Conservation (phyloP, 2,888 invertebrate genomes). For the Eristalinus sepulchralis region DNA sequence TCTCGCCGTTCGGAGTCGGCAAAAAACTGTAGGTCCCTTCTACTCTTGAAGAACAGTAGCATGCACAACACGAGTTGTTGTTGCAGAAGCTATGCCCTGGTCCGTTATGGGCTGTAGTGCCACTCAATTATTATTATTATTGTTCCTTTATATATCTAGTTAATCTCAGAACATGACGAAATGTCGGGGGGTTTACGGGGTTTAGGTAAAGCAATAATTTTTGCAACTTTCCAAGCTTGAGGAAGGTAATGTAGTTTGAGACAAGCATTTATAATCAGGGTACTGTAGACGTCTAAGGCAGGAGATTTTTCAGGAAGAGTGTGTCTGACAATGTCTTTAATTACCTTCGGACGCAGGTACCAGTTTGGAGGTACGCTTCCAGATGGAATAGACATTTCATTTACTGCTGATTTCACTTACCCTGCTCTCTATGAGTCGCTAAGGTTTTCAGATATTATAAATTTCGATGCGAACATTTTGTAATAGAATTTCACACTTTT, state of each 20-base stretch:
- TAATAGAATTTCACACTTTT: conserved; percentile 43
- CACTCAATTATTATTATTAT: too few relatives aligned
- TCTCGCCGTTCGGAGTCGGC: too few relatives aligned
- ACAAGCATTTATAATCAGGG: not conserved
- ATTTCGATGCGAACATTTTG: conserved; percentile 23
- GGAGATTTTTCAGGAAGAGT: not conserved
- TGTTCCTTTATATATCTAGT: too few relatives aligned
- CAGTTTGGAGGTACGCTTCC: not conserved
- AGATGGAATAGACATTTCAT: not conserved
- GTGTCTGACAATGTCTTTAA: too few relatives aligned
- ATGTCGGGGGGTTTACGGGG: not conserved
- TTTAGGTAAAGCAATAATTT: not conserved
- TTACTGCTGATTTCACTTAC: not conserved
- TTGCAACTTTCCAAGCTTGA: not conserved
- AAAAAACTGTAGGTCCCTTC: too few relatives aligned
- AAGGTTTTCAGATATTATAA: too few relatives aligned
- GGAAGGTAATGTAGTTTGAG: not conserved
- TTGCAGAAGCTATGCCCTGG: too few relatives aligned
- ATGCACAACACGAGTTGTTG: too few relatives aligned
- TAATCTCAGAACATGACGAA: too few relatives aligned
- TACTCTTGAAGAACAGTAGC: too few relatives aligned
- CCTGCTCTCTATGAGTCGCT: too few relatives aligned
- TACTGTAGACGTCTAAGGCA: not conserved
- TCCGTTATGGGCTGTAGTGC: too few relatives aligned
- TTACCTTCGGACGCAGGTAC: not conserved